These are phyloP conservation scores for Kradibia gibbosae DNA, from an alignment of 1,140 invertebrate genomes.

Conservation along the genomic window DNA sequence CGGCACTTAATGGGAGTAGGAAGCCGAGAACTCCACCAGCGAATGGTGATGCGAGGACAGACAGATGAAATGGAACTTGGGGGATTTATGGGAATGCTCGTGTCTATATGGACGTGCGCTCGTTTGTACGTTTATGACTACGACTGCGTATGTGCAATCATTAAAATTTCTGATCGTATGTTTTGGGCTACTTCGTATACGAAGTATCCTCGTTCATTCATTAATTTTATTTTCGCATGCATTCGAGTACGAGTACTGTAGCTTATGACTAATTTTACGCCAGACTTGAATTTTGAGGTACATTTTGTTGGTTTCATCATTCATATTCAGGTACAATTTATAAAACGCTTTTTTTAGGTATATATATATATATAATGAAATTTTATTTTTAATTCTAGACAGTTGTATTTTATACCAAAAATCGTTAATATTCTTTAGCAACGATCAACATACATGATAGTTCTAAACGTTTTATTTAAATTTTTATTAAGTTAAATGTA, in stretches of 20 bases:
- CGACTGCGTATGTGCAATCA: background rate
- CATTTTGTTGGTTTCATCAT: no score
- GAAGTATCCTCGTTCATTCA: background rate
- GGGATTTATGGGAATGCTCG: background rate
- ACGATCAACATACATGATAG: no score
- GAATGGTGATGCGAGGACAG: background rate
- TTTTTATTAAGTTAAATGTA: no score
- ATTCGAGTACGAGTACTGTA: background rate
- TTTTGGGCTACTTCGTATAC: background rate
- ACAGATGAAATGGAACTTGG: background rate
- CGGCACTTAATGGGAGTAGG: background rate
- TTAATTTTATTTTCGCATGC: background rate
- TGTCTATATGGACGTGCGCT: background rate
- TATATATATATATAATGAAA: no score
- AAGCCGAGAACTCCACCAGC: background rate
- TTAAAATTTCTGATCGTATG: background rate
- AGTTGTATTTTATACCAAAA: no score
- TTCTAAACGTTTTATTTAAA: no score
- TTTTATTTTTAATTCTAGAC: no score
- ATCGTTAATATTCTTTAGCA: no score
- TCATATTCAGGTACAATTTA: no score
- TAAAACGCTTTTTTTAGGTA: no score
- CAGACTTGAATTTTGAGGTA: background rate
- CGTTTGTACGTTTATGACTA: background rate
- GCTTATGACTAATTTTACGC: background rate